Percentiles rank a stretch among this genome's conserved stretches.
Conservation (phyloP, 2,797 vertebrate species). For the Myotis planiceps region DNA sequence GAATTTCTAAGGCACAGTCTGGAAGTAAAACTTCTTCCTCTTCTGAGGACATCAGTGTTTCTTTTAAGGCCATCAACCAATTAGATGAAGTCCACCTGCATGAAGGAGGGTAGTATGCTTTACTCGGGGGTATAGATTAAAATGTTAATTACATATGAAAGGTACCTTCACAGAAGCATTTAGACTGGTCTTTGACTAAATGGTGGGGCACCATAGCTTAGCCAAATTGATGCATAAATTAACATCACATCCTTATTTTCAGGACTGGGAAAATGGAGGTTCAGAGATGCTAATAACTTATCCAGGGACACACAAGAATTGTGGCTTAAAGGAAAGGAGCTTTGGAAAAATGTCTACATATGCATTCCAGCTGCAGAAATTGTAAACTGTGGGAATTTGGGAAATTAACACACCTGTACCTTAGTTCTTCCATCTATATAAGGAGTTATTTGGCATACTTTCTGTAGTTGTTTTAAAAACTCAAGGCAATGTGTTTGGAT, state of each 20-base stretch:
- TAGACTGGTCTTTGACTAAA: not conserved
- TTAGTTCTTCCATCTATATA: not conserved
- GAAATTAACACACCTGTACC: not conserved
- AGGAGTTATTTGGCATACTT: not conserved
- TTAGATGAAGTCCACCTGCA: not conserved
- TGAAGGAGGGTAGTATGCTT: not conserved
- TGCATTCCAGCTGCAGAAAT: not conserved
- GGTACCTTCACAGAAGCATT: not conserved
- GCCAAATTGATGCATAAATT: not conserved
- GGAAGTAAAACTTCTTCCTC: not conserved
- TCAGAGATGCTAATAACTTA: not conserved
- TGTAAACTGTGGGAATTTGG: not conserved
- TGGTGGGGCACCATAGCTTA: not conserved
- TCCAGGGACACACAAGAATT: not conserved
- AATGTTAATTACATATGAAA: not conserved
- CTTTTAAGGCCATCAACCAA: not conserved
- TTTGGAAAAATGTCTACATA: not conserved
- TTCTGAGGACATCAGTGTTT: not conserved
- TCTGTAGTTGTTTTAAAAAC: not conserved
- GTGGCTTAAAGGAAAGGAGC: not conserved
- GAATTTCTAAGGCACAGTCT: not conserved
- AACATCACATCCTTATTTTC: not conserved
- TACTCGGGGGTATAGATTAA: not conserved
- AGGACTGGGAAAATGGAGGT: not conserved
- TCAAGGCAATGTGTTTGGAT: not conserved